Percentiles rank a stretch among this genome's conserved stretches.
phyloP scores from a whole-genome alignment of 2,888 invertebrate species.

The Cylindroiulus punctatus region DNA sequence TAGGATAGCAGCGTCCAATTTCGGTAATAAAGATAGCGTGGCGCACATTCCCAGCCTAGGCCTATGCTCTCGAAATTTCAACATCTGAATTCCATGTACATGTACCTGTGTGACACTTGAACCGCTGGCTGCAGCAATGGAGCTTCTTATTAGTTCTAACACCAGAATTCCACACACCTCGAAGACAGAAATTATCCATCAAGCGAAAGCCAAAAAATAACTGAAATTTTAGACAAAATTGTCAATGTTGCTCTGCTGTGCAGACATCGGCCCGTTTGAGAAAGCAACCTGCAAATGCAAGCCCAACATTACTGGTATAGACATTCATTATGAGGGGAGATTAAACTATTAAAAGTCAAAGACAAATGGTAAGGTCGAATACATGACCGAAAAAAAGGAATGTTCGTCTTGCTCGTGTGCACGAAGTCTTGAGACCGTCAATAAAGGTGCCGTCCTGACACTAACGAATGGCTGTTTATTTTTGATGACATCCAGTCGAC shows the following conservation, averaged over 20 bases:
- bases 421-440: neutral
- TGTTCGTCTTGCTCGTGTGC: neutral
- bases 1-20: neutral
- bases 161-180: slow-evolving; percentile 13
- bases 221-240: neutral
- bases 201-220: neutral
- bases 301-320: neutral
- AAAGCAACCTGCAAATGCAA: neutral
- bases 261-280: neutral
- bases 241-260: neutral
- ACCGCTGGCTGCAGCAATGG: neutral
- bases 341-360: slow-evolving; percentile 18
- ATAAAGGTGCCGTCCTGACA: slow-evolving; percentile 42
- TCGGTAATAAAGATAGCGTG: neutral
- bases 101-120: neutral
- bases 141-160: neutral
- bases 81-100: slow-evolving; percentile 14
- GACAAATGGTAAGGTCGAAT: neutral
- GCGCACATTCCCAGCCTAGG: neutral
- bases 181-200: slow-evolving; percentile 5
- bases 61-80: neutral
- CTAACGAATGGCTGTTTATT: slow-evolving; percentile 41
- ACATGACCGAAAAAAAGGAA: neutral
- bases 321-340: neutral
- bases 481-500: slow-evolving; percentile 14